Evolutionary conservation across 2,113 vertebrate genomes (phyloP), one percentile per base, ranked within the genome.

Genomic region (Sarotherodon lohbergeri): DNA sequence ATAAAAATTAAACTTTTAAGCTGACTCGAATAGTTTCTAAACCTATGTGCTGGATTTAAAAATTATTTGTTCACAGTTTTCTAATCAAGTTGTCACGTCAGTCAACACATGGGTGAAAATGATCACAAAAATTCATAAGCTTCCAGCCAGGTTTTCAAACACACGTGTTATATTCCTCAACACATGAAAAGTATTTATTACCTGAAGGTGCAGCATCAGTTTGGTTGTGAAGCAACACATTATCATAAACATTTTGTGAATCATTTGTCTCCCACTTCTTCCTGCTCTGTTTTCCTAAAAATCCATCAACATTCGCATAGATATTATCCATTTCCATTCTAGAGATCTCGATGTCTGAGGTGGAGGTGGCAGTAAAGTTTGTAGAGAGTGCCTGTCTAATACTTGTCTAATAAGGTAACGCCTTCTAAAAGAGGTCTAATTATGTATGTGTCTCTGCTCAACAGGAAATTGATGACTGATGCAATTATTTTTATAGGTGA

Each of bases 171-270:
- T 63, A 9, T 36, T 66, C 29, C 29, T 76, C 24, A 76, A 76
- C 43, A 76, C 39, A 46, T 48, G 14, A 52, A 52, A 7, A 52
- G 17, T 32, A 39, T 83, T 79, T 9, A 29, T 16, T 86, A 86
- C 81, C 73, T 86, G 85, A 76, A 54, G 6, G 34, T 29, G 54
- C 14, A 54, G 81, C 22, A 27, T 27, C 14, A 34, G 76, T 22
- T 46, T 46, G 12, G 32, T 4, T 81, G 6, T 59, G 13, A 39
- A 63, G 16, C 24, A 27, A 19, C 13, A 12, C 10, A 46, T 84
- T 71, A 36, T 6, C 24, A 48, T 81, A 84, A 87, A 84, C 43
- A 73, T 17, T 46, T 76, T 87, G 76, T 29, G 46, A 81, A 34
- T 5, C 9, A 0, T 81, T 16, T 43, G 54, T 83, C n/a, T 36